Percentiles rank a stretch among this genome's conserved stretches.
These are phyloP conservation scores for Arbacia lixula DNA, from an alignment of 53 echinoderm and acorn worm species.

Conservation along the genomic window DNA sequence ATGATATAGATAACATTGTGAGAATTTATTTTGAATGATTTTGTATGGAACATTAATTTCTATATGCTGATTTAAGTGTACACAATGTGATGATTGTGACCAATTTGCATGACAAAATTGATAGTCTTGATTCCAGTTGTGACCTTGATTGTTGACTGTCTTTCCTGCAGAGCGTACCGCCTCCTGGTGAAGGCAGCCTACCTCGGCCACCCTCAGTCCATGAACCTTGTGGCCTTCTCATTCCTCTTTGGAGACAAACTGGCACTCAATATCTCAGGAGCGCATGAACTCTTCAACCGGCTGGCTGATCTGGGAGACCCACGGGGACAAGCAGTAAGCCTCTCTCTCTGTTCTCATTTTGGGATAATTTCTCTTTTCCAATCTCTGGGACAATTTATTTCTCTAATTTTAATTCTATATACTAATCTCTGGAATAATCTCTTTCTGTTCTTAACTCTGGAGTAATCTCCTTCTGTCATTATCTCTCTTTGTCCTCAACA, in stretches of 20 bases:
- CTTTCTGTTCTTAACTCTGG: too few species aligned
- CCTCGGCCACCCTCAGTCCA: conserved; percentile 76
- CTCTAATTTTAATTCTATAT: too few species aligned
- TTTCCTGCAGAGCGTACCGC: conserved; percentile 58
- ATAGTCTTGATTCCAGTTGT: neutral
- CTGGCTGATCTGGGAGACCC: conserved; percentile 74
- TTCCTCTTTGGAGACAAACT: conserved; percentile 83
- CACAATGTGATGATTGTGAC: neutral
- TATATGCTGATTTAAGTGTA: neutral
- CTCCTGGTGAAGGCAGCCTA: conserved; percentile 82
- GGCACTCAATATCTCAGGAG: conserved; percentile 74
- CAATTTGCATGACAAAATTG: neutral
- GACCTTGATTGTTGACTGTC: neutral
- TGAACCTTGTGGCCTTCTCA: conserved; percentile 75
- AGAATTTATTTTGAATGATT: too few species aligned
- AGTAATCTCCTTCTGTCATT: too few species aligned
- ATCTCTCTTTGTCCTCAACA: too few species aligned
- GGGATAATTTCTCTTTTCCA: too few species aligned
- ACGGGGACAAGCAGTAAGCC: conserved; percentile 87
- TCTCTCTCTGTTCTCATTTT: too few species aligned
- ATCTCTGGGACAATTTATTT: too few species aligned
- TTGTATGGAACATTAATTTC: neutral
- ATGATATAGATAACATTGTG: too few species aligned
- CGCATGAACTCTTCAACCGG: conserved; percentile 72
- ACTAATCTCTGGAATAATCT: too few species aligned